These are phyloP conservation scores for Panagrolaimus sp. DNA, from an alignment of 1,140 invertebrate species.

Conservation along the genomic window DNA sequence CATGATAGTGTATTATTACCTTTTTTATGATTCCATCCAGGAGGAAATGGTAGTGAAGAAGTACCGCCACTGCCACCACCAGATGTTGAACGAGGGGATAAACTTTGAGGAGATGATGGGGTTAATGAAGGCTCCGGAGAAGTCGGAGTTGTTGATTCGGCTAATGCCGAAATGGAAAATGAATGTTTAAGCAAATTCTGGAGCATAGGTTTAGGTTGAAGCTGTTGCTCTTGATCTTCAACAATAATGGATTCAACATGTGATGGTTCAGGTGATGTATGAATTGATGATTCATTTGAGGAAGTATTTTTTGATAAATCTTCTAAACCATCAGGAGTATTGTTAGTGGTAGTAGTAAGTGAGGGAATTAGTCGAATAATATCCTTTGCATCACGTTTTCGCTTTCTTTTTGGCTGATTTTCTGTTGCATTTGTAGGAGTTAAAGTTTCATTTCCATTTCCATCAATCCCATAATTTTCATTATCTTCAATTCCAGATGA, in stretches of 20 bases:
- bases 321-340: background rate
- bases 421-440: background rate
- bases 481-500: no score
- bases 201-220: background rate
- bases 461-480: no score
- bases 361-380: constrained; percentile 22
- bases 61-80: constrained; percentile 3
- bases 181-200: background rate
- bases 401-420: background rate
- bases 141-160: background rate
- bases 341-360: background rate
- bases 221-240: background rate
- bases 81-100: constrained; percentile 17
- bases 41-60: constrained; percentile 25
- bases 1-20: background rate
- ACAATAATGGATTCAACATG: constrained; percentile 10
- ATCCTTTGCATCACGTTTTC: constrained; percentile 19
- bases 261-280: constrained; percentile 10
- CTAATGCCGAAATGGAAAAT: constrained; percentile 23
- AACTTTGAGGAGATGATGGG: constrained; percentile 14
- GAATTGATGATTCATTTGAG: background rate
- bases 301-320: background rate
- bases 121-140: background rate
- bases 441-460: no score
- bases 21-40: constrained; percentile 20